Evolutionary conservation across 2,113 vertebrate species (phyloP).

Genomic region (Lipophrys pholis): DNA sequence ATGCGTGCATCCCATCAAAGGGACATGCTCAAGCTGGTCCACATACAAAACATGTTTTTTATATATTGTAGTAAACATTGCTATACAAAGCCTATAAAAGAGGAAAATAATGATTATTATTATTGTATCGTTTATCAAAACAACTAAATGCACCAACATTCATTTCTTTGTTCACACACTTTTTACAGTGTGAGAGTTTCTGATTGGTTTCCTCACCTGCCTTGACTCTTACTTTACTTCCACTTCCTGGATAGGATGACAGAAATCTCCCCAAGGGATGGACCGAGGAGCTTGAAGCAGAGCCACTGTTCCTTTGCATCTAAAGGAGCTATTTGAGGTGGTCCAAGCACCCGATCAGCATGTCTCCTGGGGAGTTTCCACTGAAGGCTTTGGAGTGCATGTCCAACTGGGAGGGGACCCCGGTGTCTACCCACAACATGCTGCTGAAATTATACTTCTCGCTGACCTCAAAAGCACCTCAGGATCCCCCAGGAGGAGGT

Average conservation of each 20-base stretch:
- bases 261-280: neutral
- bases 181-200: too few species aligned
- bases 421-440: neutral
- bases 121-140: too few species aligned
- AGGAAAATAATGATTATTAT: too few species aligned
- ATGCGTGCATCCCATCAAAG: too few species aligned
- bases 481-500: conserved; percentile 1
- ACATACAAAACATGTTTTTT: too few species aligned
- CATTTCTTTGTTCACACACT: too few species aligned
- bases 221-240: neutral
- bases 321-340: neutral
- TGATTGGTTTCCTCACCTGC: too few species aligned
- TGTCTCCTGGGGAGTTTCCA: neutral
- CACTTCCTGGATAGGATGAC: neutral
- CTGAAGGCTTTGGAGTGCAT: neutral
- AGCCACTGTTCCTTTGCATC: neutral
- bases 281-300: neutral
- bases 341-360: neutral
- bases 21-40: too few species aligned
- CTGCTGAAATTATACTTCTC: conserved; percentile 1
- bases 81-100: too few species aligned
- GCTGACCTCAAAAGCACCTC: neutral
- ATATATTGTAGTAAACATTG: too few species aligned
- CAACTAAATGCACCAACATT: too few species aligned
- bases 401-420: neutral